Evolutionary conservation across 1,140 invertebrate genomes (phyloP), one percentile per base, ranked within the genome.

Genomic region (Pemphigus obesinymphae): DNA sequence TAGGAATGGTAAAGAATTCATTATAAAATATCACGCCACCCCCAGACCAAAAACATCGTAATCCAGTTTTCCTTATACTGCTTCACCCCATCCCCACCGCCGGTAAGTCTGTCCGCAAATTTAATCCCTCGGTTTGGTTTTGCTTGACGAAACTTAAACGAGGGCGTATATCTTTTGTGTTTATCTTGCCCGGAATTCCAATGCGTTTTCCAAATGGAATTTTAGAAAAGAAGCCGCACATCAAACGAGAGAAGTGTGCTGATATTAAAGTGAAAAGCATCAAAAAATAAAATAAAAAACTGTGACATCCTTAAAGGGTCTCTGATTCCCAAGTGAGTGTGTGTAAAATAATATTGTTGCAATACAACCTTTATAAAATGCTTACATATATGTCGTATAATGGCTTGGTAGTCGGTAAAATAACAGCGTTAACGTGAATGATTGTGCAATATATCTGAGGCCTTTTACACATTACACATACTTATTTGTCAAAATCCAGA

Each of bases 1-100:
- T 7, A 29, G 20, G 13, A 6, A 43, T 26, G 68, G 23, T 45
- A 26, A 70, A 70, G 68, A 70, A 70, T 70, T 70, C 68, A 70
- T 70, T 70, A 45, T 50, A 73, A 13, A 31, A 48, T 73, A 73
- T 48, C 70, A 48, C 40, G 15, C 23, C 68, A 50, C 17, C 43
- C 23, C 37, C 68, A 70, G 23, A 50, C 70, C 70, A 31, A 50
- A 72, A 73, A 48, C 70, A 34, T 50, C 70, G 29, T 73, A 73
- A 73, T 48, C 17, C 45, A 17, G 26, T n/a, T 50, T 50, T 29
- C 20, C 37, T n/a, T n/a, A n/a, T n/a, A 40, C 43, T 45, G 17
- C 3, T 15, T 23, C 17, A 10, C 26, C 20, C 70, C 45, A 10
- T 45, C 43, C 13, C 26, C 45, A 29, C 68, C 23, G 26, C 23